Percentiles rank a stretch among this genome's conserved stretches.
phyloP scores from a whole-genome alignment of 2,888 invertebrate genomes.

The Rotaria sp. region DNA sequence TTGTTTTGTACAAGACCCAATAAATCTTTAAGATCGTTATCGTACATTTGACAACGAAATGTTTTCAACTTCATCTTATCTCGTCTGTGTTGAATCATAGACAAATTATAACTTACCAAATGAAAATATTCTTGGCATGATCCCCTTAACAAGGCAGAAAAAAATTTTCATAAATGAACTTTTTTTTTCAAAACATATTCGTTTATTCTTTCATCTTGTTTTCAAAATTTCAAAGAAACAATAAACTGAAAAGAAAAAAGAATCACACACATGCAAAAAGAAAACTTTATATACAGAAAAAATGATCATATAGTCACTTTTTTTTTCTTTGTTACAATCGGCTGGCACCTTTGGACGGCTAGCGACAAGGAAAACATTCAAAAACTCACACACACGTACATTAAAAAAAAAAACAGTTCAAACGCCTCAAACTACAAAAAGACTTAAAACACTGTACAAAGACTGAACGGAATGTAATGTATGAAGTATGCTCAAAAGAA shows the following conservation, averaged over 20 bases:
- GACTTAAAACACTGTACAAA: neutral
- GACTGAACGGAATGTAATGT: neutral
- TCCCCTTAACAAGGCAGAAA: neutral
- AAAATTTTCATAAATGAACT: neutral
- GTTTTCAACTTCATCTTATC: too few relatives aligned
- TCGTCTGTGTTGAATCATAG: too few relatives aligned
- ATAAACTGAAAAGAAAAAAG: neutral
- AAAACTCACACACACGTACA: neutral
- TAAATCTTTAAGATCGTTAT: too few relatives aligned
- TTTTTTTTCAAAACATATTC: neutral
- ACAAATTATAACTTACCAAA: too few relatives aligned
- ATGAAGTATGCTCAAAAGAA: neutral
- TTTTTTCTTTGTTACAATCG: slow-evolving; percentile 23
- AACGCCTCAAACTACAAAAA: neutral
- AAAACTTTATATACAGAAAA: neutral
- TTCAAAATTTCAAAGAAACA: neutral
- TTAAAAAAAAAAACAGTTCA: neutral
- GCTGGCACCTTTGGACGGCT: slow-evolving; percentile 24
- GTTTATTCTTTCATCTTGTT: neutral
- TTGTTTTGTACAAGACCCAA: too few relatives aligned
- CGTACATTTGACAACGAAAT: too few relatives aligned
- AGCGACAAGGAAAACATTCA: slow-evolving; percentile 10
- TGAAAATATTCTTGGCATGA: too few relatives aligned
- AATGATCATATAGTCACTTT: neutral
- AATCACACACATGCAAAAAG: neutral